These are phyloP conservation scores for Chaitophorus viminalis DNA, from an alignment of 2,888 invertebrate genomes.

Conservation along the genomic window DNA sequence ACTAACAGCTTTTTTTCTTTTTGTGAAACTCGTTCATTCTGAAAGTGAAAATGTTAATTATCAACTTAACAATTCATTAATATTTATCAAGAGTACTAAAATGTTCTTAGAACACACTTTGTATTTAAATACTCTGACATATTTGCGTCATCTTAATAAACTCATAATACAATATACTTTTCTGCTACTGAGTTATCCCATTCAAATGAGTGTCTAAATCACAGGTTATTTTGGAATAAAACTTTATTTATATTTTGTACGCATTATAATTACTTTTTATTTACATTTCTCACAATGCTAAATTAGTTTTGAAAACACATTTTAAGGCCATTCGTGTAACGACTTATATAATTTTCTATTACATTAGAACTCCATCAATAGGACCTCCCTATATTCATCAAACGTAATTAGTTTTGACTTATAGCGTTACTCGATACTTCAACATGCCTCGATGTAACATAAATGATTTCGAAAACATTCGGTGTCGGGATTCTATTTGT, in stretches of 20 bases:
- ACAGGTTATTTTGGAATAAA: too few relatives aligned
- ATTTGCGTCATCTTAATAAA: not conserved
- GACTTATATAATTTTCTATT: constrained; percentile 2
- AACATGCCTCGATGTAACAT: not conserved
- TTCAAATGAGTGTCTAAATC: too few relatives aligned
- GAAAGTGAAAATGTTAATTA: not conserved
- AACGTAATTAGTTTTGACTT: constrained; percentile 1
- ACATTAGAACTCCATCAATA: not conserved
- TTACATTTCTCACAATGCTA: not conserved
- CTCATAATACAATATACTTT: not conserved
- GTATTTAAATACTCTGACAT: not conserved
- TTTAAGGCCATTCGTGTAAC: not conserved
- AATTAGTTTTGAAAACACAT: not conserved
- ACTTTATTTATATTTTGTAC: too few relatives aligned
- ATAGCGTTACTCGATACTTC: not conserved
- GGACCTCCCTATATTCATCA: not conserved
- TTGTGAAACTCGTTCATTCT: not conserved
- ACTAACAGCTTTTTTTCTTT: not conserved
- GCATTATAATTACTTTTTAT: too few relatives aligned
- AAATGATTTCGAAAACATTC: not conserved
- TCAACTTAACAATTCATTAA: not conserved
- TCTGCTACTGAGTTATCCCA: too few relatives aligned
- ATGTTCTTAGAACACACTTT: constrained; percentile 1
- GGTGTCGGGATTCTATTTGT: not conserved
- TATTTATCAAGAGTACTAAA: not conserved